Evolutionary conservation across 2,113 vertebrate genomes (phyloP).

Genomic region (Thalassoma bifasciatum): DNA sequence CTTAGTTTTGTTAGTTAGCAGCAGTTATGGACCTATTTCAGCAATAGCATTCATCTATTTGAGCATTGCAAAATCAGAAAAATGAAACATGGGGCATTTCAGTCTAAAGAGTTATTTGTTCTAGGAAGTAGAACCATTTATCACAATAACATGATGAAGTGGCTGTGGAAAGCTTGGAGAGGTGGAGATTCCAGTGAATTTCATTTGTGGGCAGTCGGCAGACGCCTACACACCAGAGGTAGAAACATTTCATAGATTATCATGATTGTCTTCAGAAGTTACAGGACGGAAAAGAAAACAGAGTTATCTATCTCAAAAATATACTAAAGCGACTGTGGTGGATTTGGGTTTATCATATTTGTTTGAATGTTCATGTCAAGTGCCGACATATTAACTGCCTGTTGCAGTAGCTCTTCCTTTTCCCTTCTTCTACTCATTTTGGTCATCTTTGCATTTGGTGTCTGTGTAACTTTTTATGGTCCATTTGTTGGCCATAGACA

Average conservation of each 20-base stretch:
- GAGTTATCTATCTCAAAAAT: no score
- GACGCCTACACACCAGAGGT: slow-evolving; percentile 44
- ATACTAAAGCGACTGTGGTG: no score
- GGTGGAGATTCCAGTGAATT: slow-evolving; percentile 70
- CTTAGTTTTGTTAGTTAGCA: slow-evolving; percentile 21
- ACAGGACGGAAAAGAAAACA: slow-evolving; percentile 4
- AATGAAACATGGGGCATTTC: slow-evolving; percentile 68
- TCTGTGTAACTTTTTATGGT: no score
- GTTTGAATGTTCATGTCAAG: no score
- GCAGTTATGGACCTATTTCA: slow-evolving; percentile 55
- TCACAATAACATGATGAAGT: slow-evolving; percentile 66
- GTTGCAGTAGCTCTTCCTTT: no score
- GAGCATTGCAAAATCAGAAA: slow-evolving; percentile 64
- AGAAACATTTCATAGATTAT: slow-evolving; percentile 35
- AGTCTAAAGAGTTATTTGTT: slow-evolving; percentile 65
- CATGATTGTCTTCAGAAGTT: slow-evolving; percentile 10
- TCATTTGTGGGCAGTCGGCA: slow-evolving; percentile 65
- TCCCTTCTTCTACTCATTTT: no score
- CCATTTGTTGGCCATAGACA: no score
- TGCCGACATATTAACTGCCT: no score
- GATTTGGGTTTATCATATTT: no score
- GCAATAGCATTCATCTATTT: slow-evolving; percentile 58
- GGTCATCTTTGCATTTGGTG: no score
- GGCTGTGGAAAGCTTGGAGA: slow-evolving; percentile 62
- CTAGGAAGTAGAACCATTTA: slow-evolving; percentile 59